These are phyloP conservation scores for Porites australiensis DNA, from an alignment of 64 coral and sea anemone species.

Conservation along the genomic window DNA sequence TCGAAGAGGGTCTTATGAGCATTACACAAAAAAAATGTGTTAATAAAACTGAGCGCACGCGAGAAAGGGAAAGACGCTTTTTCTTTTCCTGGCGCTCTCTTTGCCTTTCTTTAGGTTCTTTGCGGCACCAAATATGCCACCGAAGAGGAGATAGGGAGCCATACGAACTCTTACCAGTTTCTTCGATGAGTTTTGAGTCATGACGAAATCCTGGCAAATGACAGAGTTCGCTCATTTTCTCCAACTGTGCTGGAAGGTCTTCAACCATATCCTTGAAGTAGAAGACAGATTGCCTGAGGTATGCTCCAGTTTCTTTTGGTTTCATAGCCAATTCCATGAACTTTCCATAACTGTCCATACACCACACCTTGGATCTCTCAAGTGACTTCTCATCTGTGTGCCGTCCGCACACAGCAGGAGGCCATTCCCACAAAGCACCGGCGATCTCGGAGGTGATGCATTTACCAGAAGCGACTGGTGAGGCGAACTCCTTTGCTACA, in stretches of 20 bases:
- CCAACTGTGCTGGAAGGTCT: slow-evolving; percentile 5
- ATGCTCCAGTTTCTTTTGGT: slow-evolving; percentile 15
- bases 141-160: too few relatives aligned
- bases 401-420: slow-evolving; percentile 16
- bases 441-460: slow-evolving; percentile 32
- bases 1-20: too few relatives aligned
- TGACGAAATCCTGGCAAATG: slow-evolving; percentile 27
- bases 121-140: too few relatives aligned
- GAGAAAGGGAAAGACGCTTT: too few relatives aligned
- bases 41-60: too few relatives aligned
- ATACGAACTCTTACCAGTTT: not conserved
- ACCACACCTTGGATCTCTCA: slow-evolving; percentile 19
- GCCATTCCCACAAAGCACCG: slow-evolving; percentile 32
- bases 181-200: slow-evolving; percentile 24
- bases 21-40: too few relatives aligned
- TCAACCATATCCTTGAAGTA: slow-evolving; percentile 40
- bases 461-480: slow-evolving; percentile 12
- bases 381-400: slow-evolving; percentile 14
- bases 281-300: slow-evolving; percentile 20
- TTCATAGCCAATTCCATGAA: slow-evolving; percentile 34
- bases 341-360: slow-evolving; percentile 22
- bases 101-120: too few relatives aligned
- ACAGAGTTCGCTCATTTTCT: not conserved
- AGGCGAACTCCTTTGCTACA: slow-evolving; percentile 21
- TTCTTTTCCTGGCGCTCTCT: too few relatives aligned